Base-by-base conservation (phyloP, 2,797 vertebrate genomes). In the Enteromius viviparus region DNA sequence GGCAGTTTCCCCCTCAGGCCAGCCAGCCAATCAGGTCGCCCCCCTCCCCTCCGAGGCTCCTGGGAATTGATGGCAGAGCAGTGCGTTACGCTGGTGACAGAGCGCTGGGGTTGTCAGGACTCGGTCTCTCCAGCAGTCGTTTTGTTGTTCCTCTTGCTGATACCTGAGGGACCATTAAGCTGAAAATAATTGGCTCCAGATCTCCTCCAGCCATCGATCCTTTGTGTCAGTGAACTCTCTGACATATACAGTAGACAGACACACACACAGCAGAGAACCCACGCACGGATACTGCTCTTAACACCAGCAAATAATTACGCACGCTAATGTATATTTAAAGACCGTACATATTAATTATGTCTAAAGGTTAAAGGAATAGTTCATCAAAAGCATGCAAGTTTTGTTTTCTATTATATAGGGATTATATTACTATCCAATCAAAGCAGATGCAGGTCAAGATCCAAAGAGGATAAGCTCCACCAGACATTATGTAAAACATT, bases 111-210 rank as follows among this genome's bases (percentile, higher is more conserved):
- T 93, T 93, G 94, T 94, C 93, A 92, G 91, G 92, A 93, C 92
- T 92, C 91, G 91, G 93, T 93, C 91, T 94, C 93, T 93, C 92
- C 93, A 91, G 92, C 92, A 93, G 91, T 92, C 94, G 91, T 94
- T 94, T 95, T 94, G 95, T 95, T 95, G 93, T 94, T 94, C 90
- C 91, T 92, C 91, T 90, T 91, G 78, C 91, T 86, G 86, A 89
- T 89, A 91, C 94, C 93, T 93, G 69, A 86, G 94, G 94, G 95
- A 94, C 94, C 93, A 95, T 95, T 95, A 95, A 95, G 94, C 94
- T 95, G 94, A 95, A 95, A 95, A 95, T 95, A 95, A 95, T 95
- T 95, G 95, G 94, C 94, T 94, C 91, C 89, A 93, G 93, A 93
- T 95, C 94, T 93, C 93, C 92, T 92, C 92, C 91, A 92, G 93